Conservation (phyloP, 2,797 vertebrate species). For the Enteromius afrohamiltoni region DNA sequence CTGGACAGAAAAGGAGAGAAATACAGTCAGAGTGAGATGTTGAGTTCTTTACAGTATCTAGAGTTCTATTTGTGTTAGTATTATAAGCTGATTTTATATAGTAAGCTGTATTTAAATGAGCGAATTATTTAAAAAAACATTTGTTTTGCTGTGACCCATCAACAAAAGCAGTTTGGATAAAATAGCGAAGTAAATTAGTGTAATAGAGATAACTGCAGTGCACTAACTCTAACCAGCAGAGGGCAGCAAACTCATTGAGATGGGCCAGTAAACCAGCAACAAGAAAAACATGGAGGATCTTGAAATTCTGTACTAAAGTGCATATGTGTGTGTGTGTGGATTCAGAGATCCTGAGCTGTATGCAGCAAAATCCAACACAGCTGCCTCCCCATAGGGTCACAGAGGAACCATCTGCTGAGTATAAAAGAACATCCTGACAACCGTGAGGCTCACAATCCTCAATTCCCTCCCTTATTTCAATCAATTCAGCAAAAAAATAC, state of each 20-base stretch:
- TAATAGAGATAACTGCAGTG: slow-evolving; percentile 1
- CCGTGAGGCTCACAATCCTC: neutral
- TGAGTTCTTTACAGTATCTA: neutral
- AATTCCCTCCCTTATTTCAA: neutral
- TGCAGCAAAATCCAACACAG: slow-evolving; percentile 16
- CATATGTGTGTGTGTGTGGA: neutral
- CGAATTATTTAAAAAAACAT: neutral
- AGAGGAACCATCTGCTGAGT: slow-evolving; percentile 29
- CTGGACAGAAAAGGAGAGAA: slow-evolving; percentile 67
- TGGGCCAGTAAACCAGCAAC: neutral
- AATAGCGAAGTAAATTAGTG: neutral
- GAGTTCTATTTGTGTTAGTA: neutral
- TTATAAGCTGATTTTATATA: neutral
- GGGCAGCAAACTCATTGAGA: slow-evolving; percentile 58
- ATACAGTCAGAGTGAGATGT: neutral
- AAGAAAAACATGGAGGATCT: slow-evolving; percentile 6
- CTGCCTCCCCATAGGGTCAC: slow-evolving; percentile 18
- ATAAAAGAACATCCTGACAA: slow-evolving; percentile 4
- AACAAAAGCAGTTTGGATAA: neutral
- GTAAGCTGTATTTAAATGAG: neutral
- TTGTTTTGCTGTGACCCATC: neutral
- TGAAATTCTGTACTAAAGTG: neutral
- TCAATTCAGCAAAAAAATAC: no score
- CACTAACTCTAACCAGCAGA: slow-evolving; percentile 66
- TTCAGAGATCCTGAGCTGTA: slow-evolving; percentile 30